phyloP scores from a whole-genome alignment of 2,113 vertebrate species.

The Callipepla californica region DNA sequence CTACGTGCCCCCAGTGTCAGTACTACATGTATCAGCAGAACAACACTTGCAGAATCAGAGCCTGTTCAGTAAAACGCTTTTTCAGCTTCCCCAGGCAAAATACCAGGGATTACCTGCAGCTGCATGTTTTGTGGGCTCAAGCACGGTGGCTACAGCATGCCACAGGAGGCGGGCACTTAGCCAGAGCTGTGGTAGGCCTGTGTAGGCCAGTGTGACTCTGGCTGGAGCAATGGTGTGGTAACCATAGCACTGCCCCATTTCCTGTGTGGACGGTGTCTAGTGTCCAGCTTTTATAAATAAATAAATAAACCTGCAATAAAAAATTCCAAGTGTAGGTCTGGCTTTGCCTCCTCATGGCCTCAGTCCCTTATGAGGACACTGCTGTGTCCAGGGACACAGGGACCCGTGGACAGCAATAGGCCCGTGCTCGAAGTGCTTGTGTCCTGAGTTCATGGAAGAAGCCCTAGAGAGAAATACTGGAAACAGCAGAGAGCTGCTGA shows the following conservation, averaged over 20 bases:
- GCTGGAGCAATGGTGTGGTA: background rate
- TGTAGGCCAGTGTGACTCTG: background rate
- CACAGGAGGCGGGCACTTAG: background rate
- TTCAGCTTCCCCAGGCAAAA: background rate
- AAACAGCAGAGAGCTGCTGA: background rate
- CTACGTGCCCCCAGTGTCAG: background rate
- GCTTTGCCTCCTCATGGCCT: background rate
- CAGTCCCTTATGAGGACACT: background rate
- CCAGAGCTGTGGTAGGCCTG: background rate
- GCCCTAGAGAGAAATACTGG: background rate
- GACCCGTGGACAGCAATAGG: background rate
- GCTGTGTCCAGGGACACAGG: background rate
- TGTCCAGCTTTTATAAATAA: no score
- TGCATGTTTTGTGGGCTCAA: background rate
- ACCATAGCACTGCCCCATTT: background rate
- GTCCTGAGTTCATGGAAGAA: background rate
- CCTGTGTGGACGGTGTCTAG: background rate
- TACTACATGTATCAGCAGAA: background rate
- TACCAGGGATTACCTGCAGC: background rate
- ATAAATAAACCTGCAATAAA: background rate
- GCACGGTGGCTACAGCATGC: background rate
- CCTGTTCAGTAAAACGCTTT: background rate
- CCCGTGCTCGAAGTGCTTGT: background rate
- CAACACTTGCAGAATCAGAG: background rate
- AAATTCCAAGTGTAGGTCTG: background rate